A percentile compares a stretch with the other conserved stretches of the same genome.
Evolutionary conservation across 1,140 invertebrate genomes (phyloP).

Genomic region (Paracyclopina nana): DNA sequence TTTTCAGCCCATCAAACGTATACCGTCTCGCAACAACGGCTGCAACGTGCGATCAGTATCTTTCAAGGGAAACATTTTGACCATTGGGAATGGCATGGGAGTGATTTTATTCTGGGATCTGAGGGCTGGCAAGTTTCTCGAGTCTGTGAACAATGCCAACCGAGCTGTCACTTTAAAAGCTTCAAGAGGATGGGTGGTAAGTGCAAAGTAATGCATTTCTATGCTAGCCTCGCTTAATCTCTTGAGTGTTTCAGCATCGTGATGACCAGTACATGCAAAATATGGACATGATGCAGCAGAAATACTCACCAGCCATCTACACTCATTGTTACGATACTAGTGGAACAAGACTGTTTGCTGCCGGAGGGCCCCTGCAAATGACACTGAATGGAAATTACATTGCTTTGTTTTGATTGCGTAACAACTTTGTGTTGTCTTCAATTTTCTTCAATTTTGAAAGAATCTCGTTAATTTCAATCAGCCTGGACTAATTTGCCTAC

Average conservation of each 20-base stretch:
- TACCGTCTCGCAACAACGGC: constrained; percentile 9
- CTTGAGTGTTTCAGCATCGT: background rate
- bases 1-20: constrained; percentile 11
- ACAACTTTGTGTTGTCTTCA: no score
- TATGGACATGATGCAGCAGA: background rate
- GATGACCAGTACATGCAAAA: constrained; percentile 1
- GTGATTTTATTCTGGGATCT: constrained; percentile 84
- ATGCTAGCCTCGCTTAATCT: background rate
- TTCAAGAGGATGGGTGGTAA: constrained; percentile 69
- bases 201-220: constrained; percentile 18
- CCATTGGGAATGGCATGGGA: constrained; percentile 77
- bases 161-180: constrained; percentile 69
- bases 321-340: constrained; percentile 85
- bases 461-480: no score
- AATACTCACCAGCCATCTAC: constrained; percentile 66
- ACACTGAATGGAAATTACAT: constrained; percentile 69
- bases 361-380: constrained; percentile 74
- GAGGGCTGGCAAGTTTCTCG: constrained; percentile 68
- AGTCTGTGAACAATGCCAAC: constrained; percentile 66
- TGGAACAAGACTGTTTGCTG: constrained; percentile 73
- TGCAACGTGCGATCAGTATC: constrained; percentile 58
- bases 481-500: no score
- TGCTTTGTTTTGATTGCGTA: constrained; percentile 35
- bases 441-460: no score
- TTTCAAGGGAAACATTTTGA: constrained; percentile 69